Conservation (phyloP, 2,888 invertebrate genomes). For the Caenorhabditis afra region DNA sequence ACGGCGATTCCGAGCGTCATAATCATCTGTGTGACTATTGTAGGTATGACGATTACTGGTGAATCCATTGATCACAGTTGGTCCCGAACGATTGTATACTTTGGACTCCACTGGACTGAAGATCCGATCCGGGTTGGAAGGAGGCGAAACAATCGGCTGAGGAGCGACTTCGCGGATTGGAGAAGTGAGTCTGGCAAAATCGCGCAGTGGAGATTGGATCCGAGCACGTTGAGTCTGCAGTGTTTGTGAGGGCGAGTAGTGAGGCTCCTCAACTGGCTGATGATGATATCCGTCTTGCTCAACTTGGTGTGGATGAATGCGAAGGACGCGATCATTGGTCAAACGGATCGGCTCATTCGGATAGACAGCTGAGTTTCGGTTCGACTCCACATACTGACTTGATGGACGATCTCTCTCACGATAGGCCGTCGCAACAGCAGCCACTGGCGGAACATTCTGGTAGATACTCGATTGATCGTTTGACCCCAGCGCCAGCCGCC, state of each 20-base stretch:
- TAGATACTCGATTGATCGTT: constrained; percentile 36
- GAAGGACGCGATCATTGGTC: constrained; percentile 60
- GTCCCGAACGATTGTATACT: constrained; percentile 49
- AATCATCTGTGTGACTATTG: constrained; percentile 58
- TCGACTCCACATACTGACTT: constrained; percentile 26
- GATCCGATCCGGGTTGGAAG: constrained; percentile 40
- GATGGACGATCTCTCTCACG: constrained; percentile 27
- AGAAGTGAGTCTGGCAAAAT: constrained; percentile 47
- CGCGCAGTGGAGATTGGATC: constrained; percentile 51
- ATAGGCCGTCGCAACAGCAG: constrained; percentile 14
- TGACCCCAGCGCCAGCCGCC: constrained; percentile 27
- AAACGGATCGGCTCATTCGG: constrained; percentile 52
- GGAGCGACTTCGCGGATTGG: constrained; percentile 52
- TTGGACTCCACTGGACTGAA: constrained; percentile 66
- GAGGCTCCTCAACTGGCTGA: constrained; percentile 24
- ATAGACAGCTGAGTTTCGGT: constrained; percentile 46
- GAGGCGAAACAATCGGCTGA: constrained; percentile 6
- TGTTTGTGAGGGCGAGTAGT: constrained; percentile 10
- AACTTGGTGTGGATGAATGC: constrained; percentile 46
- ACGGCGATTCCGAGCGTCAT: constrained; percentile 46
- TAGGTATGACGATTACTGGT: constrained; percentile 57
- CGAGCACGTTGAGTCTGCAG: constrained; percentile 46
- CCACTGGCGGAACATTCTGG: constrained; percentile 47
- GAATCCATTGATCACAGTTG: constrained; percentile 66
- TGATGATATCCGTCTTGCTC: constrained; percentile 46